A percentile compares a stretch with the other conserved stretches of the same genome.
These are phyloP conservation scores for Gallinago nigripennis DNA, from an alignment of 2,797 vertebrate genomes.

Conservation along the genomic window DNA sequence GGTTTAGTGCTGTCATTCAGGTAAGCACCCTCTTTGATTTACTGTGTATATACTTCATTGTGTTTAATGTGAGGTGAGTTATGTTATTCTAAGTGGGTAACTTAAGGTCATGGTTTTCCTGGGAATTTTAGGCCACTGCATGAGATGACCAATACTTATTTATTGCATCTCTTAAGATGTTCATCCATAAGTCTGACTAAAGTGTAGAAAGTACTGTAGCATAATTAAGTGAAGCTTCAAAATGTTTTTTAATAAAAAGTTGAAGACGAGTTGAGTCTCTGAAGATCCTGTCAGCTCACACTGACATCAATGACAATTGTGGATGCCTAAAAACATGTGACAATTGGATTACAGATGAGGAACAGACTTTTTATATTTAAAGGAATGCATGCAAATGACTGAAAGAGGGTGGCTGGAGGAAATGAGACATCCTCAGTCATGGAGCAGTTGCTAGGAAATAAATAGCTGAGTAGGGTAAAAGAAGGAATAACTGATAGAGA, in stretches of 20 bases:
- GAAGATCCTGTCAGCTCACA: background rate
- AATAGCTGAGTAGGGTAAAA: background rate
- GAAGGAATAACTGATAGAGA: background rate
- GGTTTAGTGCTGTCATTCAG: constrained; percentile 99
- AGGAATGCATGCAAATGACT: background rate
- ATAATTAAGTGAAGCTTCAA: background rate
- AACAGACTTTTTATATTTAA: background rate
- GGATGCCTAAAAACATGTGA: background rate
- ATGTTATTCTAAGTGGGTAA: background rate
- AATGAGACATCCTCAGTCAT: background rate
- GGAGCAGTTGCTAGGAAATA: background rate
- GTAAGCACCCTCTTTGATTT: constrained; percentile 67
- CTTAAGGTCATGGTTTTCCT: background rate
- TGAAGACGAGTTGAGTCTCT: background rate
- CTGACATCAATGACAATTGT: background rate
- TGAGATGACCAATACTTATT: background rate
- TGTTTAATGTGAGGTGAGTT: background rate
- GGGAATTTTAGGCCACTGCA: background rate
- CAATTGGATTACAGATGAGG: background rate
- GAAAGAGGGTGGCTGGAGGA: background rate
- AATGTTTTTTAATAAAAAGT: background rate
- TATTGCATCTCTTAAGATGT: background rate
- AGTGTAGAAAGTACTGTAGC: background rate
- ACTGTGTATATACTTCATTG: background rate
- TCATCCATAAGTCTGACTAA: background rate